These are phyloP conservation scores for Sinocyclocheilus anophthalmus DNA, from an alignment of 2,113 vertebrate genomes.

Conservation along the genomic window DNA sequence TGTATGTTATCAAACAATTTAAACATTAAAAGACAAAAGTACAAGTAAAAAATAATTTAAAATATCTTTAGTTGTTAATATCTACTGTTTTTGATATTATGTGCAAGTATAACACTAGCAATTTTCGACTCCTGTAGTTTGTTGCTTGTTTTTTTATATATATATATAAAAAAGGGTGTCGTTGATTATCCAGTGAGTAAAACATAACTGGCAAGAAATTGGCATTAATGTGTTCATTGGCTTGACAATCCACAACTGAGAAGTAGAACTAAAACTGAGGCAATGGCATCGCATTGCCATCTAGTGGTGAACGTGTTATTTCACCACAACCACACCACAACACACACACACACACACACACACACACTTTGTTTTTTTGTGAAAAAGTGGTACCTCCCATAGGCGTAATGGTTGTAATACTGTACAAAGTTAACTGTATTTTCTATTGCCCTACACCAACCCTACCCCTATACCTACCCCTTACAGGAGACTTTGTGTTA, in stretches of 20 bases:
- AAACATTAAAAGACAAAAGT: not conserved
- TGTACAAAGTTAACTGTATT: too few relatives aligned
- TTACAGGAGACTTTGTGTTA: too few relatives aligned
- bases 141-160: not conserved
- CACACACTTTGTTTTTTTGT: too few relatives aligned
- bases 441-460: too few relatives aligned
- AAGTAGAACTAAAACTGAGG: not conserved
- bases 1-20: not conserved
- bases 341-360: too few relatives aligned
- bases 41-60: too few relatives aligned
- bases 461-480: too few relatives aligned
- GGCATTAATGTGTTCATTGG: not conserved
- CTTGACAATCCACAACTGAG: not conserved
- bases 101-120: not conserved
- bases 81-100: not conserved
- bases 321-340: too few relatives aligned
- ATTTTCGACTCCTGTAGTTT: not conserved
- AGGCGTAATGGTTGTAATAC: too few relatives aligned
- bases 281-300: conserved; percentile 54
- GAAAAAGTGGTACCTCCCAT: too few relatives aligned
- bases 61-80: too few relatives aligned
- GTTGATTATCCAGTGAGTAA: not conserved
- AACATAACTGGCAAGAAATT: not conserved
- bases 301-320: conserved; percentile 53
- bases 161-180: not conserved